phyloP scores from a whole-genome alignment of 2,888 invertebrate species.

The Tridacna crocea region DNA sequence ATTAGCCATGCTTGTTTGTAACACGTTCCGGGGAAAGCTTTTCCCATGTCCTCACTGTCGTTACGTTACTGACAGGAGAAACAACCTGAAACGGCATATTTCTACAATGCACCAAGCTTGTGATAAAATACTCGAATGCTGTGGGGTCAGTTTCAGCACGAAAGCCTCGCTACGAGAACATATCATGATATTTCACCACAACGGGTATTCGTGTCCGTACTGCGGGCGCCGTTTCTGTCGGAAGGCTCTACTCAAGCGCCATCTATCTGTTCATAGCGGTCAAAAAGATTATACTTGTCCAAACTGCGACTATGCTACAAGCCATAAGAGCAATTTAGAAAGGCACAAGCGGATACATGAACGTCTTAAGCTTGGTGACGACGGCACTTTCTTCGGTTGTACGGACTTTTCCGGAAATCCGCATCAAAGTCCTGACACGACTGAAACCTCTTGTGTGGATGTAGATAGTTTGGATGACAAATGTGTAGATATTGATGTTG shows the following conservation, averaged over 20 bases:
- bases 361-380: conserved; percentile 60
- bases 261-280: conserved; percentile 85
- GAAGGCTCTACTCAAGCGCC: conserved; percentile 85
- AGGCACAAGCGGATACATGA: conserved; percentile 82
- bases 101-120: conserved; percentile 84
- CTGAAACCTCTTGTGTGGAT: conserved; percentile 46
- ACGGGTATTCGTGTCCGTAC: conserved; percentile 84
- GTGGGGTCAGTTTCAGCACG: conserved; percentile 83
- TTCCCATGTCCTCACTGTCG: conserved; percentile 82
- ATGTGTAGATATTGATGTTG: conserved; percentile 26
- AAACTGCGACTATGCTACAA: conserved; percentile 85
- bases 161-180: conserved; percentile 85
- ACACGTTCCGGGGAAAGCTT: conserved; percentile 79
- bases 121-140: conserved; percentile 83
- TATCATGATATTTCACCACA: conserved; percentile 83
- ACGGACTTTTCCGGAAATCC: conserved; percentile 43
- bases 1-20: conserved; percentile 81
- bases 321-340: conserved; percentile 85
- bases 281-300: conserved; percentile 84
- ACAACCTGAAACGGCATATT: conserved; percentile 84
- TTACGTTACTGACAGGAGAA: conserved; percentile 83
- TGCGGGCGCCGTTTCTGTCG: conserved; percentile 85
- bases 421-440: conserved; percentile 59
- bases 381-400: conserved; percentile 51
- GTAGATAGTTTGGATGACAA: conserved; percentile 33